These are phyloP conservation scores for Watsonalla cultraria DNA, from an alignment of 2,888 invertebrate genomes.

Conservation along the genomic window DNA sequence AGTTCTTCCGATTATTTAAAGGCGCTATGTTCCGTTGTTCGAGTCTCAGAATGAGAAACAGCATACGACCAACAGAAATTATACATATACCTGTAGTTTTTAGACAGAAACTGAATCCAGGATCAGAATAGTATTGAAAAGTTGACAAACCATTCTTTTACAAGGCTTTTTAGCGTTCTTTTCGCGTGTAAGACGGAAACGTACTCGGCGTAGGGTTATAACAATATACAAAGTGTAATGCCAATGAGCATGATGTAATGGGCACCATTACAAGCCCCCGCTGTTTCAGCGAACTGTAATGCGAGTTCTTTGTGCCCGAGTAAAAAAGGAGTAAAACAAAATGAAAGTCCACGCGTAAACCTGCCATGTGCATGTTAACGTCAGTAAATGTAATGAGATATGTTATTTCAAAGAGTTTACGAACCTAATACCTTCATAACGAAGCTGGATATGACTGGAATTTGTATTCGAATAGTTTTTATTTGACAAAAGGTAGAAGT, in stretches of 20 bases:
- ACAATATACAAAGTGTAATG: slow-evolving; percentile 14
- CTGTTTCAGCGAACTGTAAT: slow-evolving; percentile 14
- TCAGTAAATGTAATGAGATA: slow-evolving; percentile 43
- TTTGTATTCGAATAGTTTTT: too few relatives aligned
- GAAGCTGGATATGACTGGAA: too few relatives aligned
- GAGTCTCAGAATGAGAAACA: too few relatives aligned
- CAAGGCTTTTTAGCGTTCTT: neutral
- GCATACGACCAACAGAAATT: too few relatives aligned
- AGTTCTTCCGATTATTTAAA: too few relatives aligned
- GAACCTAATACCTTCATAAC: too few relatives aligned
- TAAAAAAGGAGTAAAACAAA: slow-evolving; percentile 34
- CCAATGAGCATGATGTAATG: slow-evolving; percentile 4
- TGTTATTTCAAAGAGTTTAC: slow-evolving; percentile 1
- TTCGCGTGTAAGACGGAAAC: neutral
- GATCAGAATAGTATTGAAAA: too few relatives aligned
- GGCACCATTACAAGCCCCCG: slow-evolving; percentile 11
- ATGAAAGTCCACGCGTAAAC: slow-evolving; percentile 38
- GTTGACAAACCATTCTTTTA: neutral
- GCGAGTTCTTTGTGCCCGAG: slow-evolving; percentile 16
- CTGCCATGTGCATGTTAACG: slow-evolving; percentile 34
- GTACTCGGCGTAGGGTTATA: slow-evolving; percentile 2
- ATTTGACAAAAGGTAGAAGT: too few relatives aligned
- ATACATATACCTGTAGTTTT: too few relatives aligned
- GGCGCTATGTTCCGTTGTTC: too few relatives aligned
- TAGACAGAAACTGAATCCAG: too few relatives aligned